Conservation (phyloP, 2,113 vertebrate genomes). For the Oophaga pumilio region DNA sequence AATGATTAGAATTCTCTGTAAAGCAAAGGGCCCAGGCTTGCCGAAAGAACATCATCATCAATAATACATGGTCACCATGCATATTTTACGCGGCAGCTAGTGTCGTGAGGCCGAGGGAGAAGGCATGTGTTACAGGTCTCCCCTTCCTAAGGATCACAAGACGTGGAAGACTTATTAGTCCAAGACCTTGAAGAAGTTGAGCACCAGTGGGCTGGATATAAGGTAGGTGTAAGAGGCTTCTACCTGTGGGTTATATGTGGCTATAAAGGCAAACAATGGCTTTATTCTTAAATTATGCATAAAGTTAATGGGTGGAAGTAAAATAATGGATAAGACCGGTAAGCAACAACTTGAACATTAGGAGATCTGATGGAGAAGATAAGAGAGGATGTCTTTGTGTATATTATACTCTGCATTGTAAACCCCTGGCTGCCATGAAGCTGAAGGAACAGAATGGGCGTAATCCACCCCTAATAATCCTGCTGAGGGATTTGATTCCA, state of each 20-base stretch:
- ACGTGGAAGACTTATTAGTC: background rate
- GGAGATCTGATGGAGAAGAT: background rate
- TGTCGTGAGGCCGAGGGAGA: constrained; percentile 19
- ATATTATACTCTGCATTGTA: background rate
- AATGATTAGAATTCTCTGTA: constrained; percentile 4
- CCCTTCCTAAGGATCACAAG: constrained; percentile 2
- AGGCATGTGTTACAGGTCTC: constrained; percentile 6
- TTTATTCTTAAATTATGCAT: constrained; percentile 7
- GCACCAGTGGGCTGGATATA: background rate
- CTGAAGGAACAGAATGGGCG: background rate
- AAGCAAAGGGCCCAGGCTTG: background rate
- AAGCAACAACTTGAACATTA: background rate
- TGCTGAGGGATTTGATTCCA: constrained; percentile 39
- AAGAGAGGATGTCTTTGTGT: background rate
- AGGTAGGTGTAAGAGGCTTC: background rate
- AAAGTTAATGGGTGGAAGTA: background rate
- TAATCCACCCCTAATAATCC: constrained; percentile 42
- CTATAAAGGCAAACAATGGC: background rate
- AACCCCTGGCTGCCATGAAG: background rate
- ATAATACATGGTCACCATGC: constrained; percentile 44
- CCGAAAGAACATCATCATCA: constrained; percentile 24
- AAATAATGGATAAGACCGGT: background rate
- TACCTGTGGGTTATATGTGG: background rate
- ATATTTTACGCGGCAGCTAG: constrained; percentile 36
- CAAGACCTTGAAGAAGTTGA: background rate